Percentiles rank a stretch among this genome's conserved stretches.
phyloP scores from a whole-genome alignment of 2,113 vertebrate genomes.

The Cebidichthys violaceus region DNA sequence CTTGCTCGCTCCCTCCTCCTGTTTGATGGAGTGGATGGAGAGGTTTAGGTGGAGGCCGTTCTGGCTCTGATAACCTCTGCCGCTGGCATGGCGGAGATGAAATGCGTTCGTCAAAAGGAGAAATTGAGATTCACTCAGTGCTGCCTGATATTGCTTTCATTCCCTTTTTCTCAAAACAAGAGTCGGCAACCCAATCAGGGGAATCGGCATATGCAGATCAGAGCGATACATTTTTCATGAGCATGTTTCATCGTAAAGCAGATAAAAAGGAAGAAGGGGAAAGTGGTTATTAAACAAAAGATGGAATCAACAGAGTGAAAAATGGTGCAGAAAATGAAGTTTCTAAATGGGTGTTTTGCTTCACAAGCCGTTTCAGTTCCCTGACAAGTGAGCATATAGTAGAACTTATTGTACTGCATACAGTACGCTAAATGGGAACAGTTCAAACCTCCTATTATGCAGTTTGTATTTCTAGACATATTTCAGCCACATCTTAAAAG shows the following conservation, averaged over 20 bases:
- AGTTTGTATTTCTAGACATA: slow-evolving; percentile 41
- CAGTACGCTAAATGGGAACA: slow-evolving; percentile 42
- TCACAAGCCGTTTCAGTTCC: slow-evolving; percentile 67
- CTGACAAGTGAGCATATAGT: slow-evolving; percentile 58
- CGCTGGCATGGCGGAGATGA: slow-evolving; percentile 55
- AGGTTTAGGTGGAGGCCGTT: slow-evolving; percentile 46
- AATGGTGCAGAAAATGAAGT: slow-evolving; percentile 64
- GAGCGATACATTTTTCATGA: slow-evolving; percentile 81
- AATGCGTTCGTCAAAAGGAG: slow-evolving; percentile 68
- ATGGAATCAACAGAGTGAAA: slow-evolving; percentile 75
- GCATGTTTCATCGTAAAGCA: slow-evolving; percentile 68
- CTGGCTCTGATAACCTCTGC: slow-evolving; percentile 61
- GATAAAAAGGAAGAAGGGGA: slow-evolving; percentile 60
- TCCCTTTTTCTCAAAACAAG: slow-evolving; percentile 64
- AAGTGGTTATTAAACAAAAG: slow-evolving; percentile 78
- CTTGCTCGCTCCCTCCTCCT: slow-evolving; percentile 33
- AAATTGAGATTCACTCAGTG: slow-evolving; percentile 68
- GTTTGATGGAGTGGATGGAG: slow-evolving; percentile 63
- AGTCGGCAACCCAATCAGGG: slow-evolving; percentile 72
- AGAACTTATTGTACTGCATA: slow-evolving; percentile 43
- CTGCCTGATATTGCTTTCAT: slow-evolving; percentile 64
- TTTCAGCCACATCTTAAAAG: slow-evolving; percentile 9
- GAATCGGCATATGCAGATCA: slow-evolving; percentile 82
- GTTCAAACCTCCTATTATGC: slow-evolving; percentile 45
- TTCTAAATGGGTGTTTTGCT: slow-evolving; percentile 76